Evolutionary conservation across 2,113 vertebrate genomes (phyloP), one percentile per base, ranked within the genome.

Genomic region (Recurvirostra avosetta): DNA sequence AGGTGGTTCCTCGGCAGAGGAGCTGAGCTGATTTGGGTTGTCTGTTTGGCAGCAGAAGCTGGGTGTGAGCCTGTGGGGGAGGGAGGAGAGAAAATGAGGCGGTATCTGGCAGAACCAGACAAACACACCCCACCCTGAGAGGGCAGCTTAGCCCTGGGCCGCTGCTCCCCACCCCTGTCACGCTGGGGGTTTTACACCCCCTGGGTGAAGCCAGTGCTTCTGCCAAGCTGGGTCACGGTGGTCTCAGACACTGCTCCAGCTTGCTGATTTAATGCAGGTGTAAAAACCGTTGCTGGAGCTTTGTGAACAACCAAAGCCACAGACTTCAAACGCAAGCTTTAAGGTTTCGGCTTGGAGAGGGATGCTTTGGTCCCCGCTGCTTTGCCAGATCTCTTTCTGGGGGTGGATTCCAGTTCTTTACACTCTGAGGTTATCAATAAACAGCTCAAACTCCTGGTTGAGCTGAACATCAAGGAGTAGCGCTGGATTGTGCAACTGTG

Each of bases 241-340:
- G 34, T 13, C 27, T 76, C 0, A 1, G 41, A 6, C 2, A 1
- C 47, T 11, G 18, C 17, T 83, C 15, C 26, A 41, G 47, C 45
- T 40, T 45, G 29, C 43, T n/a, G 36, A 15, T 63, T 47, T 8
- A 1, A 27, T 3, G 34, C 12, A 9, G 75, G 43, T 32, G 63
- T 9, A 21, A 26, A 47, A 67, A 15, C 23, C 0, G 3, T 5
- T 34, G 59, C 77, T 61, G 82, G n/a, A 38, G 27, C 45, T 55
- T 52, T 0, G 0, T 29, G 40, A 49, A 9, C 32, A 38, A 34
- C 17, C 18, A 11, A 23, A 58, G n/a, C 32, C 1, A 0, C 6
- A 4, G 61, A 2, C 3, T 58, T 47, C 22, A 17, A 9, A 22
- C 0, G 2, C 22, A 8, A 19, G 41, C 17, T 32, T 34, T 4